These are phyloP conservation scores for Zhengitettix transpicula DNA, from an alignment of 2,888 invertebrate species.

Conservation along the genomic window DNA sequence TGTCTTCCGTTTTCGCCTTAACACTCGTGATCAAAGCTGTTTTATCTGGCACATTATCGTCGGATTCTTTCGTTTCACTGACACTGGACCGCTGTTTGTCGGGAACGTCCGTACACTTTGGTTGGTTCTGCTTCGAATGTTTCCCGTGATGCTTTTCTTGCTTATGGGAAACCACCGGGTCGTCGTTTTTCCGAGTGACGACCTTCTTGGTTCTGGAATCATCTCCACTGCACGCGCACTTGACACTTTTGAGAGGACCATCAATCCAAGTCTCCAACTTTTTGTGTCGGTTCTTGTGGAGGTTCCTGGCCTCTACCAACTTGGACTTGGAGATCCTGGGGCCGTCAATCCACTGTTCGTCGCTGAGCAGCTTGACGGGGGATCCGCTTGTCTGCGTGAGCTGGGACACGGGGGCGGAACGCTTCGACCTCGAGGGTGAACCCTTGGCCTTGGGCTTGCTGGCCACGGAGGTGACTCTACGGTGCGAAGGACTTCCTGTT, in stretches of 20 bases:
- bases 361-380: slow-evolving; percentile 30
- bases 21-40: neutral
- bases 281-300: slow-evolving; percentile 62
- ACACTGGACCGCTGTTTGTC: neutral
- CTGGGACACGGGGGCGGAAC: neutral
- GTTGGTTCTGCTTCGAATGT: neutral
- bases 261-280: slow-evolving; percentile 90
- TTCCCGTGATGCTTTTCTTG: neutral
- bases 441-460: neutral
- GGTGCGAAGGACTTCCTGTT: neutral
- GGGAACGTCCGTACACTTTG: neutral
- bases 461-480: neutral
- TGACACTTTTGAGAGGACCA: slow-evolving; percentile 52
- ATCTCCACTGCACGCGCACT: neutral
- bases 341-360: slow-evolving; percentile 94
- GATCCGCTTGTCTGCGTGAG: neutral
- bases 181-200: neutral
- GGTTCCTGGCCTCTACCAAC: slow-evolving; percentile 58
- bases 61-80: neutral
- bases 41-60: neutral
- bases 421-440: neutral
- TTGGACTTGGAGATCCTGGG: slow-evolving; percentile 74
- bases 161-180: no score
- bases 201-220: neutral
- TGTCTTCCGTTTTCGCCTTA: neutral